Percentiles rank a stretch among this genome's conserved stretches.
Evolutionary conservation across 2,113 vertebrate genomes (phyloP).

Genomic region (Haliaeetus leucogaster): DNA sequence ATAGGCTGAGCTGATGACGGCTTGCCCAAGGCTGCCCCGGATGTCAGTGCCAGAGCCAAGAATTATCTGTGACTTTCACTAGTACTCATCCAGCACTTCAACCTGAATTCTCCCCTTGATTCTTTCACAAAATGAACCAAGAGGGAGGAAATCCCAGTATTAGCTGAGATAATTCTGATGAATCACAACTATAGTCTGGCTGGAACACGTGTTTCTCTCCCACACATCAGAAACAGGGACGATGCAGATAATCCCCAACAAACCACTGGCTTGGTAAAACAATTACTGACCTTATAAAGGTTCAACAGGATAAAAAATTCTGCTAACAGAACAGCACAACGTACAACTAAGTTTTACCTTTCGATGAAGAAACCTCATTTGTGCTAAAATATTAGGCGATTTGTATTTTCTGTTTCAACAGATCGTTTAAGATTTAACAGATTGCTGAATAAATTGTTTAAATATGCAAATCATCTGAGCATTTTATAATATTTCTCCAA

Average conservation of each 20-base stretch:
- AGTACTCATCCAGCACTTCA: background rate
- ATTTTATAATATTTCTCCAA: conserved; percentile 47
- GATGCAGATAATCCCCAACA: background rate
- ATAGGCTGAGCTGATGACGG: background rate
- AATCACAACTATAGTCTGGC: background rate
- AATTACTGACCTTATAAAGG: conserved; percentile 3
- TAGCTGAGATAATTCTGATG: background rate
- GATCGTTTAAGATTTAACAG: conserved; percentile 38
- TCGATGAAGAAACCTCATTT: background rate
- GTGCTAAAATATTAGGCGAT: background rate
- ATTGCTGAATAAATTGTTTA: conserved; percentile 45
- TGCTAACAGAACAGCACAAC: background rate
- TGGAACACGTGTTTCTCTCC: background rate
- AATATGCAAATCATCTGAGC: conserved; percentile 48
- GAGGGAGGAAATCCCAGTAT: background rate
- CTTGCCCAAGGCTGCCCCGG: background rate
- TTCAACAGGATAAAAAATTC: background rate
- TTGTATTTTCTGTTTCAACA: conserved; percentile 41
- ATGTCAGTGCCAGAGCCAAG: background rate
- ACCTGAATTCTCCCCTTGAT: background rate
- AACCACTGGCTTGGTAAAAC: background rate
- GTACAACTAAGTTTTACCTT: conserved; percentile 3
- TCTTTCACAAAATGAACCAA: background rate
- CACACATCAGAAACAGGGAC: background rate
- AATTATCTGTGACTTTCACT: background rate